phyloP scores from a whole-genome alignment of 1,140 invertebrate species.

The Drosophila mojavensis region DNA sequence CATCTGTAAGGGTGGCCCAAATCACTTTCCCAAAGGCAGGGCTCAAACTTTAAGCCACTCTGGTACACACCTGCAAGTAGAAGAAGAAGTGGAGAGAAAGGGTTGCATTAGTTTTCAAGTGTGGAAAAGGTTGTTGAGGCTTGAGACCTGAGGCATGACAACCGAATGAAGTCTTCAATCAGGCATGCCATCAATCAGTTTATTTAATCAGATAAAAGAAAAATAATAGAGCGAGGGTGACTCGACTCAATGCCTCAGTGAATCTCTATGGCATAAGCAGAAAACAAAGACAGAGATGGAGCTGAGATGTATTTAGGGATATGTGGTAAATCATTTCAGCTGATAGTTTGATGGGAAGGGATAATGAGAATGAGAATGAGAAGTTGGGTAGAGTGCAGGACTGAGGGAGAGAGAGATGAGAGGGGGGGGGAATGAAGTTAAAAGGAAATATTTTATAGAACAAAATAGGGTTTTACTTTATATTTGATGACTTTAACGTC shows the following conservation, averaged over 20 bases:
- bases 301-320: background rate
- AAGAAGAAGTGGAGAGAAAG: slow-evolving; percentile 36
- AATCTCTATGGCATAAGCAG: slow-evolving; percentile 11
- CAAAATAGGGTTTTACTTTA: too few relatives aligned
- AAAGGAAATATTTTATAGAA: too few relatives aligned
- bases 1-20: slow-evolving; percentile 45
- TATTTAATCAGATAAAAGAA: slow-evolving; percentile 44
- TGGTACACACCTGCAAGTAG: slow-evolving; percentile 75
- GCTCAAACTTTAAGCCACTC: slow-evolving; percentile 54
- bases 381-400: too few relatives aligned
- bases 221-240: background rate
- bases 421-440: too few relatives aligned
- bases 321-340: background rate
- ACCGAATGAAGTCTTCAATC: slow-evolving; percentile 67
- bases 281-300: slow-evolving; percentile 8
- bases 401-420: too few relatives aligned
- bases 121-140: slow-evolving; percentile 10
- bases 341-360: background rate
- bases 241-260: slow-evolving; percentile 6
- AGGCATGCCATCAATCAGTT: slow-evolving; percentile 76
- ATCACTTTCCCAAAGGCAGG: background rate
- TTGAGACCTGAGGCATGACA: slow-evolving; percentile 12
- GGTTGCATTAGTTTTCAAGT: slow-evolving; percentile 67
- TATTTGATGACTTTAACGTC: too few relatives aligned
- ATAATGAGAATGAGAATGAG: too few relatives aligned